phyloP scores from a whole-genome alignment of 1,140 invertebrate species.

The Ridgeia piscesae region DNA sequence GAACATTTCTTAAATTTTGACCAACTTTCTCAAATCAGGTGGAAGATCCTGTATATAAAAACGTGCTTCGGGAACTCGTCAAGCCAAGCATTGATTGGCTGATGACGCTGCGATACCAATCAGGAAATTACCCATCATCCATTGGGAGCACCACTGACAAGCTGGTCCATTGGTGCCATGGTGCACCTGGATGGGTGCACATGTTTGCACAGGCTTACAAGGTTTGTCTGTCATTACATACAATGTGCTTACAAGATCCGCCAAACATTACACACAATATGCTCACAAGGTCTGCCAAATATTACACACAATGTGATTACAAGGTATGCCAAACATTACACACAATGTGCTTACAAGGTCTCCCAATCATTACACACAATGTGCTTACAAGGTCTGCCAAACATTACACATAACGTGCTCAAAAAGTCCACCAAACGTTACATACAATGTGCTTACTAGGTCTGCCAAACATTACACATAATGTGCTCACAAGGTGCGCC shows the following conservation, averaged over 20 bases:
- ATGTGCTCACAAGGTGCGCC: no score
- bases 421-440: no score
- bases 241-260: neutral
- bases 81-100: conserved; percentile 71
- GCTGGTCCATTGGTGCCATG: conserved; percentile 94
- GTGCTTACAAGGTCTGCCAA: no score
- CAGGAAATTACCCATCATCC: conserved; percentile 86
- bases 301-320: neutral
- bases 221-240: conserved; percentile 59
- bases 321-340: neutral
- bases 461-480: no score
- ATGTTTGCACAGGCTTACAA: conserved; percentile 75
- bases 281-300: conserved; percentile 64
- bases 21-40: conserved; percentile 5
- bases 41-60: conserved; percentile 30
- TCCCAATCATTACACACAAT: no score
- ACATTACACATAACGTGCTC: no score
- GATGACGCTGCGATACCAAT: conserved; percentile 59
- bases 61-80: conserved; percentile 60
- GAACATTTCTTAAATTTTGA: no score
- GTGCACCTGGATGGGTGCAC: conserved; percentile 83
- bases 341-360: no score
- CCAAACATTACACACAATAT: neutral
- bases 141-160: conserved; percentile 71
- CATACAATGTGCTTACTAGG: no score